Evolutionary conservation across 2,888 invertebrate species (phyloP).

Genomic region (Gryllus longicercus): DNA sequence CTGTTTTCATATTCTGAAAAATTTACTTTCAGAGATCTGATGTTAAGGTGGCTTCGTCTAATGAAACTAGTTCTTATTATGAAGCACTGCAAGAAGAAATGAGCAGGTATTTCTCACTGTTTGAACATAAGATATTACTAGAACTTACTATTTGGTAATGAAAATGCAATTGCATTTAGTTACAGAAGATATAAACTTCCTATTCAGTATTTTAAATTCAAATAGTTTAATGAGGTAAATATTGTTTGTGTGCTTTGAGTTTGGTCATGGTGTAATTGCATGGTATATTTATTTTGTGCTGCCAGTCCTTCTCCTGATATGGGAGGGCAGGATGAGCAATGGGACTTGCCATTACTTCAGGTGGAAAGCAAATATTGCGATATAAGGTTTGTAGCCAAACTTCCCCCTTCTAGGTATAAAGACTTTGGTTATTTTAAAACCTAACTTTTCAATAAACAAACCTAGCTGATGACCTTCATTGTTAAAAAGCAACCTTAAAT

Average conservation of each 20-base stretch:
- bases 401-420: background rate
- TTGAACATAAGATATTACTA: background rate
- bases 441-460: too few relatives aligned
- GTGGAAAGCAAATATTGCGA: conserved; percentile 35
- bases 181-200: too few relatives aligned
- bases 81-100: conserved; percentile 48
- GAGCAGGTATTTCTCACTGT: conserved; percentile 47
- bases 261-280: background rate
- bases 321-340: conserved; percentile 37
- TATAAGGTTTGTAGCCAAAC: conserved; percentile 30
- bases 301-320: conserved; percentile 34
- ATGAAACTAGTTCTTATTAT: conserved; percentile 42
- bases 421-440: too few relatives aligned
- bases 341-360: conserved; percentile 39
- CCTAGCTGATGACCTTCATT: too few relatives aligned
- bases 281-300: conserved; percentile 22
- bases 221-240: too few relatives aligned
- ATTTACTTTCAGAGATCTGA: conserved; percentile 41
- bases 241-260: too few relatives aligned
- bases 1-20: conserved; percentile 1
- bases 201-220: too few relatives aligned
- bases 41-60: conserved; percentile 37
- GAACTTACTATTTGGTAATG: too few relatives aligned
- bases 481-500: too few relatives aligned
- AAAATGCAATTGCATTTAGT: too few relatives aligned